phyloP scores from a whole-genome alignment of 1,140 invertebrate species.

The Zaprionus camerounensis region DNA sequence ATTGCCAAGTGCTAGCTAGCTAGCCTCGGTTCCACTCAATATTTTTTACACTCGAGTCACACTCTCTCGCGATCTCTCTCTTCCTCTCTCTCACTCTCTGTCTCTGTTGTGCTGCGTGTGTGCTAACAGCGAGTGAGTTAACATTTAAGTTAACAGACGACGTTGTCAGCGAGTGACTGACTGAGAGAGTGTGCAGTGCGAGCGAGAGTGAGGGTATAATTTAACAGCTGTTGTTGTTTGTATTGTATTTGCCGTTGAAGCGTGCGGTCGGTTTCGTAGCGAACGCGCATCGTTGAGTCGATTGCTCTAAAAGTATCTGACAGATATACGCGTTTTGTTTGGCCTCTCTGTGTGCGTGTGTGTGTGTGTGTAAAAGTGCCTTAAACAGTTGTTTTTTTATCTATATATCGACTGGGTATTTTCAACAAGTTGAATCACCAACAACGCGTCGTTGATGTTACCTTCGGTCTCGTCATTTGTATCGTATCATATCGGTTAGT shows the following conservation, averaged over 20 bases:
- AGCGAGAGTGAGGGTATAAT: constrained; percentile 5
- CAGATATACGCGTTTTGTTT: constrained; percentile 47
- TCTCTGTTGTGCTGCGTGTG: background rate
- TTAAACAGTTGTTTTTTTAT: constrained; percentile 39
- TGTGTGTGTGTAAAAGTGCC: constrained; percentile 21
- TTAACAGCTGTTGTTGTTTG: constrained; percentile 56
- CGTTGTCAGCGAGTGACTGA: background rate
- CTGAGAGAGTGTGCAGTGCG: background rate
- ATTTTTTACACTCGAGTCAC: background rate
- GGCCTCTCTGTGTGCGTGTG: constrained; percentile 12
- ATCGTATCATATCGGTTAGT: constrained; percentile 11
- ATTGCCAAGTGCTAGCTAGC: constrained; percentile 32
- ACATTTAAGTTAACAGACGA: constrained; percentile 40
- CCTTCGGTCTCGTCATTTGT: background rate
- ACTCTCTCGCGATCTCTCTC: constrained; percentile 17
- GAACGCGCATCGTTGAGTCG: constrained; percentile 37
- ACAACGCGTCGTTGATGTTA: background rate
- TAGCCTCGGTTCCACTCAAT: constrained; percentile 27
- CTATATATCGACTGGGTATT: constrained; percentile 19
- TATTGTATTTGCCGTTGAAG: constrained; percentile 65
- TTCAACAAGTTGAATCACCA: constrained; percentile 37
- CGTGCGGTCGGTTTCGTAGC: constrained; percentile 53
- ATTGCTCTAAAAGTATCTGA: constrained; percentile 46
- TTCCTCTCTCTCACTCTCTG: constrained; percentile 5
- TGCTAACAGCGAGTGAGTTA: constrained; percentile 28